Evolutionary conservation across 1,140 invertebrate species (phyloP), one percentile per base, ranked within the genome.

Genomic region (Zeugodacus cucurbitae): DNA sequence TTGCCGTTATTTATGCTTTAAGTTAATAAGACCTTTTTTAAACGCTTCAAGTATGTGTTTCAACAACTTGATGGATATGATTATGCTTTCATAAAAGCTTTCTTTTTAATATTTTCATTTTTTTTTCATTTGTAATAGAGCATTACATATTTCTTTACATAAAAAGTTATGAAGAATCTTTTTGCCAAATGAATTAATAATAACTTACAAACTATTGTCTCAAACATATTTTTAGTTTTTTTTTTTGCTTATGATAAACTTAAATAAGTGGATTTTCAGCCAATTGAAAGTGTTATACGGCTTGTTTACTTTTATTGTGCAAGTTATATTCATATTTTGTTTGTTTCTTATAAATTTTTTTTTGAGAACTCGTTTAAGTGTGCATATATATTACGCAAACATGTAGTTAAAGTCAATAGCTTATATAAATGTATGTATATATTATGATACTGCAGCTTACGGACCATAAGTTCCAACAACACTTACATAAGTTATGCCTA

Each of bases 151-250:
- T 88, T 82, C 29, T 87, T 88, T 88, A 64, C 54, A 88, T 58
- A 87, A 87, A 89, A 90, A 92, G 92, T 90, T 90, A 91, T 91
- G 91, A 91, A 92, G 91, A 92, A 92, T 92, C 91, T 92, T 92
- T 92, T 92, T 92, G 91, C 91, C 90, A 92, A 92, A 92, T 48
- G 87, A 88, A 88, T 74, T 62, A 67, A 67, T 62, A 67, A 67
- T 34, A 41, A 22, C 10, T 48, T 87, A 62, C 6, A 86, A 26
- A 59, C 44, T 86, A 86, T 26, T 14, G 7, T 14, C 37, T 86
- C 29, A 86, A 57, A 87, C 37, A n/a, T 87, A 29, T 57, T 54
- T 57, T 32, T 59, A n/a, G 57, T n/a, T 22, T 85, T 7, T 20
- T 86, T 86, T 17, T 64, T 26, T 17, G 32, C 54, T 57, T 22